Conservation (phyloP, 2,797 vertebrate species). For the Acanthis flammea region DNA sequence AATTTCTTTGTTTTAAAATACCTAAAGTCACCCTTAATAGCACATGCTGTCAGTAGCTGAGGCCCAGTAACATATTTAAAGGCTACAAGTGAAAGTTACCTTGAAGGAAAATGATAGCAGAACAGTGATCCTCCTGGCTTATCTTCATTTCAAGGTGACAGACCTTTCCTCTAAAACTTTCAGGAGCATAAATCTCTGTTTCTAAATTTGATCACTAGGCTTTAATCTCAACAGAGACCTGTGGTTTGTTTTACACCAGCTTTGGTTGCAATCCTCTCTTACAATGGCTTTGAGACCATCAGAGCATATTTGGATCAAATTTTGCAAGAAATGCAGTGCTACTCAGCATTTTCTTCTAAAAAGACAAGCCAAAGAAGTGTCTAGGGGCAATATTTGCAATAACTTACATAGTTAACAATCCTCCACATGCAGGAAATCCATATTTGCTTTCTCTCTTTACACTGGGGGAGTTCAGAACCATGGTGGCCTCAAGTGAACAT, state of each 20-base stretch:
- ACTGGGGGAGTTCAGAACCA: background rate
- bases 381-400: background rate
- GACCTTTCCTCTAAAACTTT: background rate
- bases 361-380: background rate
- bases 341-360: background rate
- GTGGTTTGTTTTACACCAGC: background rate
- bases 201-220: background rate
- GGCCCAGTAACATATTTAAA: background rate
- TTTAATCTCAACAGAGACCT: background rate
- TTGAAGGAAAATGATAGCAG: background rate
- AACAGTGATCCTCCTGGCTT: background rate
- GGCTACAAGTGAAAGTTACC: background rate
- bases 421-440: background rate
- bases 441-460: background rate
- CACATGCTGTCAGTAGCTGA: background rate
- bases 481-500: background rate
- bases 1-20: constrained; percentile 7
- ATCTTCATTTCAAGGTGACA: background rate
- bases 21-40: background rate
- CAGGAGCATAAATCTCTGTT: background rate
- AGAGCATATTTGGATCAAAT: background rate
- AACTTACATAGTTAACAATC: background rate
- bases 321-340: background rate
- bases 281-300: background rate
- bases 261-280: background rate